Base-by-base conservation (phyloP, 1,140 invertebrate genomes). In the Meloidogyne floridensis region DNA sequence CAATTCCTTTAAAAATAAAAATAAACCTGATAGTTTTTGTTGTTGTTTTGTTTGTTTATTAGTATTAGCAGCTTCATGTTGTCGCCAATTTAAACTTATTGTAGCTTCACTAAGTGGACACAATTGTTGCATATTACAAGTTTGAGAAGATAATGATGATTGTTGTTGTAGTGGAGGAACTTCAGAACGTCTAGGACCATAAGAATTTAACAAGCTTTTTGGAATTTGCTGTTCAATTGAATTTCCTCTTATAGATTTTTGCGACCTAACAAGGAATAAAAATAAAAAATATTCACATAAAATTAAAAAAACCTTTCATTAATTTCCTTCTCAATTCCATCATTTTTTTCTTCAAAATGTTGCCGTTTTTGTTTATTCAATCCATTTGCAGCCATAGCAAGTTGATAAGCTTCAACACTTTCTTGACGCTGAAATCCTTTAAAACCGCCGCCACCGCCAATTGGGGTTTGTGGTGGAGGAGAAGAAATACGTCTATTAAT, bases 331-430 rank as follows among this genome's bases (percentile, higher is more conserved):
- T 65, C 59, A 6, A 65, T 18, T n/a, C 7, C 59, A 65, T 65
- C 59, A 6, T 5, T 59, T 77, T 54, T 53, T 3, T 65, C 59
- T 4, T 65, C 59, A 65, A 65, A 6, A 2, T 32, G 70, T 54
- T 20, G n/a, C 2, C 56, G 74, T 11, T 65, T 20, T 59, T 43
- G 51, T 42, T 69, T 75, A 51, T 20, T 65, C 1, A 73, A 65
- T 69, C 72, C 54, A 18, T 43, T 74, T 5, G 72, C 20, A 20
- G 74, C 80, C 71, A 81, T 69, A 8, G 32, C 73, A 47, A 56
- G 75, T 69, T 81, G 80, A 75, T 76, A 76, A 6, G 53, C 74
- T 18, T 82, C 77, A 15, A 79, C 77, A 65, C 56, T 79, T 54
- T 77, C 81, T 32, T 77, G 81, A 54, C 53, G 81, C 47, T 59